Evolutionary conservation across 2,797 vertebrate species (phyloP).

Genomic region (Megaceryle alcyon): DNA sequence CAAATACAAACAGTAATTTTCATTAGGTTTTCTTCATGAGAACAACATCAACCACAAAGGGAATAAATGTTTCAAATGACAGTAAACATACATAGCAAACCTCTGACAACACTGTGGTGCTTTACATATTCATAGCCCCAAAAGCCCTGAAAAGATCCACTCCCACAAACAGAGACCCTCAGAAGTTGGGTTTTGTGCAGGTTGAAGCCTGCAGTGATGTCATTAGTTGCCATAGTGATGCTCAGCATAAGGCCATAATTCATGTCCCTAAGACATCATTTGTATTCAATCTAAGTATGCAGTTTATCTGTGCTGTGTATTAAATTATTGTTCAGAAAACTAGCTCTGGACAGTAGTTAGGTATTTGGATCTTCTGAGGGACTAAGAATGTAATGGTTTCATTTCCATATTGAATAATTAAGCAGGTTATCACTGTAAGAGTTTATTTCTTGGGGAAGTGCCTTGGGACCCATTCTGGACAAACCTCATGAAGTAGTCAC

Average conservation of each 20-base stretch:
- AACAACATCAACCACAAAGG: conserved; percentile 77
- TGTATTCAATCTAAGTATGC: conserved; percentile 72
- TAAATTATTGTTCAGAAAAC: conserved; percentile 71
- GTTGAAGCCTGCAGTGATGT: conserved; percentile 74
- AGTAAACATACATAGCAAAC: conserved; percentile 71
- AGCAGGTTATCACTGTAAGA: conserved; percentile 1
- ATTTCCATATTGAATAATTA: conserved; percentile 12
- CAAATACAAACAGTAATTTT: conserved; percentile 84
- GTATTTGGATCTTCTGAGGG: conserved; percentile 26
- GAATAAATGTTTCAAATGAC: conserved; percentile 78
- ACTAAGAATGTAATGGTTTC: conserved; percentile 9
- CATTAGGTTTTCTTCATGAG: conserved; percentile 77
- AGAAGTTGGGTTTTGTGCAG: conserved; percentile 68
- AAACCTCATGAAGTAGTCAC: neutral
- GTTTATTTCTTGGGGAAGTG: conserved; percentile 1
- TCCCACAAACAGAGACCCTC: conserved; percentile 53
- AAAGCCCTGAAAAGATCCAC: conserved; percentile 51
- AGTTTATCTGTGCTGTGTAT: conserved; percentile 57
- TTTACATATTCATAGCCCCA: conserved; percentile 39
- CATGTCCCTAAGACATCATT: conserved; percentile 69
- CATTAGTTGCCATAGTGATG: conserved; percentile 82
- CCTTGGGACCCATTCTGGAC: neutral
- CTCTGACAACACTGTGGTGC: conserved; percentile 65
- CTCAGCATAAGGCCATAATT: conserved; percentile 75
- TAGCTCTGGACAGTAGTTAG: conserved; percentile 57